Evolutionary conservation across 2,113 vertebrate genomes (phyloP).

Genomic region (Cottus gobio): DNA sequence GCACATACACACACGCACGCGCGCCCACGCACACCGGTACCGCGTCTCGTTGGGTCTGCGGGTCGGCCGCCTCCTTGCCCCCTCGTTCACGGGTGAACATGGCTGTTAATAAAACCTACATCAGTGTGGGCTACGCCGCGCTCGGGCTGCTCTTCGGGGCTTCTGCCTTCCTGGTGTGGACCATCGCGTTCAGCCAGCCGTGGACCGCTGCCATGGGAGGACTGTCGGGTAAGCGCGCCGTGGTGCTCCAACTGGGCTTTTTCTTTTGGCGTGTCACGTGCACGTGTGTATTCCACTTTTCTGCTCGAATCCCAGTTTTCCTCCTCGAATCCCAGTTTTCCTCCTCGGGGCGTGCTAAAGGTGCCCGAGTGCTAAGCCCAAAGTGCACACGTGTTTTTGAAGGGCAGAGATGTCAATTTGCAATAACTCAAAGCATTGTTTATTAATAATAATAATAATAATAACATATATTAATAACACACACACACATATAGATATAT

Average conservation of each 20-base stretch:
- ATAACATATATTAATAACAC: no score
- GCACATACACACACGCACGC: not conserved
- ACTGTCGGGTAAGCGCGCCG: slow-evolving; percentile 83
- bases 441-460: no score
- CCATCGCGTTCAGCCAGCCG: slow-evolving; percentile 86
- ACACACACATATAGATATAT: no score
- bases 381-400: not conserved
- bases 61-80: not conserved
- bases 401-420: not conserved
- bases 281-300: not conserved
- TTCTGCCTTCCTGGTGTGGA: slow-evolving; percentile 91
- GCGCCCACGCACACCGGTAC: not conserved
- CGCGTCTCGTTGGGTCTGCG: not conserved
- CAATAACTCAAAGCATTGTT: no score
- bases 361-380: not conserved
- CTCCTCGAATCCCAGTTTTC: not conserved
- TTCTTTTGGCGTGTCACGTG: not conserved
- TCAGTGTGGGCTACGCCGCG: slow-evolving; percentile 86
- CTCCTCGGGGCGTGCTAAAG: not conserved
- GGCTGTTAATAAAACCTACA: no score
- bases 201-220: slow-evolving; percentile 92
- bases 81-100: not conserved
- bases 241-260: not conserved
- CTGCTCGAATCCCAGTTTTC: not conserved
- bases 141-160: slow-evolving; percentile 84